Evolutionary conservation across 2,888 invertebrate genomes (phyloP).

Genomic region (Anoplius nigerrimus): DNA sequence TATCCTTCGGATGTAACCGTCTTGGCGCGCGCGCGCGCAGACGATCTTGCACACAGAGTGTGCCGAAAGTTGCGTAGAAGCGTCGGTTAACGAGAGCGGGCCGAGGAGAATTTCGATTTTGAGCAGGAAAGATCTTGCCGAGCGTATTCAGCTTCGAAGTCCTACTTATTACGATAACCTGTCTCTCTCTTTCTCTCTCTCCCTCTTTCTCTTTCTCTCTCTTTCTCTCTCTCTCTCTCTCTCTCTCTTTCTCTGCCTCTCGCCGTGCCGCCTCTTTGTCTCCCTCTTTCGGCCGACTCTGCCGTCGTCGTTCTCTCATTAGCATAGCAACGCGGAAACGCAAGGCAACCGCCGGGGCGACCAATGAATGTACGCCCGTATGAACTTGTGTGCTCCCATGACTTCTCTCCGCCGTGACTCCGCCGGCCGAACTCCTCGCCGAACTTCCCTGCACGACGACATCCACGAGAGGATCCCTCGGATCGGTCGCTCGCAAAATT

Average conservation of each 20-base stretch:
- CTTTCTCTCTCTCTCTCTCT: slow-evolving; percentile 17
- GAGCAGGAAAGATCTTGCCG: slow-evolving; percentile 16
- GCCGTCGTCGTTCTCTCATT: slow-evolving; percentile 55
- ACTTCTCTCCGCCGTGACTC: neutral
- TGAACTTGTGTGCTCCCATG: slow-evolving; percentile 37
- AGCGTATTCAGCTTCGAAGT: slow-evolving; percentile 11
- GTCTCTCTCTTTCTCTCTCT: slow-evolving; percentile 51
- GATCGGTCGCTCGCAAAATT: too few species aligned
- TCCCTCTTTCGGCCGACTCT: neutral
- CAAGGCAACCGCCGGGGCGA: slow-evolving; percentile 23
- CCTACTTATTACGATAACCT: too few species aligned
- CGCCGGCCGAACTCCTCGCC: too few species aligned
- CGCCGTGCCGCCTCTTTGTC: neutral
- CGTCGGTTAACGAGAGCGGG: slow-evolving; percentile 21
- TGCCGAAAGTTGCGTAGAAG: slow-evolving; percentile 7
- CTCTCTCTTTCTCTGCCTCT: slow-evolving; percentile 13
- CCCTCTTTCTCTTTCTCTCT: slow-evolving; percentile 39
- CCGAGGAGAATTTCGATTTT: too few species aligned
- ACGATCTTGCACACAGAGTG: too few species aligned
- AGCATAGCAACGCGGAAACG: slow-evolving; percentile 64
- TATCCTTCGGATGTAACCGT: too few species aligned
- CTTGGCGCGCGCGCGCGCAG: too few species aligned
- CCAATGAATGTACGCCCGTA: slow-evolving; percentile 45
- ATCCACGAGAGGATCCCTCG: too few species aligned
- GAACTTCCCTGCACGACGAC: too few species aligned